Evolutionary conservation across 2,888 invertebrate species (phyloP).

Genomic region (Pachycephus smyrnensis): DNA sequence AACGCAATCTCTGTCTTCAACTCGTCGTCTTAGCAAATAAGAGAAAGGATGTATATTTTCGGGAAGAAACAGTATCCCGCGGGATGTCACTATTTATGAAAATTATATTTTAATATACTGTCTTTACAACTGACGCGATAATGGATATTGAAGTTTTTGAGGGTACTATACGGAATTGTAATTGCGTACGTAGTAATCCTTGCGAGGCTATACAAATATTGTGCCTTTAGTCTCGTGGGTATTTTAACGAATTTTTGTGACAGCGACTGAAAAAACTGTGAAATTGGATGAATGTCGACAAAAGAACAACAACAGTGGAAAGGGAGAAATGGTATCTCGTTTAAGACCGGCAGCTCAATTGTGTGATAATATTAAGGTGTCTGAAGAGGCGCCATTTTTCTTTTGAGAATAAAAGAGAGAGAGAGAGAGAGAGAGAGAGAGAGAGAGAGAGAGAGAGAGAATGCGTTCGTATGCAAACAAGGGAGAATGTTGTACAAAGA

Average conservation of each 20-base stretch:
- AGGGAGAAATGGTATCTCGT: not conserved
- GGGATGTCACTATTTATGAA: constrained; percentile 37
- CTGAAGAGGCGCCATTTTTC: not conserved
- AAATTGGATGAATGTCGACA: not conserved
- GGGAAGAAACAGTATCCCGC: not conserved
- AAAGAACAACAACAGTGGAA: not conserved
- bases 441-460: constrained; percentile 25
- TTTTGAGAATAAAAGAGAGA: constrained; percentile 19
- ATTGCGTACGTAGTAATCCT: constrained; percentile 5
- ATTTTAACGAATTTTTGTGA: not conserved
- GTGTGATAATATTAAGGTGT: not conserved
- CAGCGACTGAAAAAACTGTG: not conserved
- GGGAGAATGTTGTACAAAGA: not conserved
- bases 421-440: constrained; percentile 30
- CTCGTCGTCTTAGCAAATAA: not conserved
- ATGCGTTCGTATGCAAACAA: constrained; percentile 14
- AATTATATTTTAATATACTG: constrained; percentile 54
- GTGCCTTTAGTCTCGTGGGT: constrained; percentile 41
- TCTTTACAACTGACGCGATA: constrained; percentile 34
- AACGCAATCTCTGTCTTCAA: not conserved
- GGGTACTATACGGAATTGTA: not conserved
- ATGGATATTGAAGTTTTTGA: constrained; percentile 21
- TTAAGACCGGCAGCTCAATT: not conserved
- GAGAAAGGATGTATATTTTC: not conserved
- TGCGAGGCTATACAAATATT: constrained; percentile 35